Conservation (phyloP, 2,113 vertebrate genomes). For the Bufo gargarizans region DNA sequence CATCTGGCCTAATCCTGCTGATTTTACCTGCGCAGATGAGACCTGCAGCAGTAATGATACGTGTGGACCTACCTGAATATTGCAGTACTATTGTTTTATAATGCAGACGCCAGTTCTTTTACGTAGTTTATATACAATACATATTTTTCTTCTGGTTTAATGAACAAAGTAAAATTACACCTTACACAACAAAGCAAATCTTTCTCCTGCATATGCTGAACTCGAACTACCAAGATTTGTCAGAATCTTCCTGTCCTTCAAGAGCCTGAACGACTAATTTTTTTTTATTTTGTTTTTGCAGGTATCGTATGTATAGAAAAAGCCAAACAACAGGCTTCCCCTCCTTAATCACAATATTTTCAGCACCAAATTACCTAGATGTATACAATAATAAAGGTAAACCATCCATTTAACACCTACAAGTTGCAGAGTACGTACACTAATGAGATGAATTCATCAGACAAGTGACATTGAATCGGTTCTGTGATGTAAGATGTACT, state of each 20-base stretch:
- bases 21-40: too few relatives aligned
- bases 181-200: background rate
- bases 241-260: background rate
- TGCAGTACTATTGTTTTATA: too few relatives aligned
- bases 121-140: background rate
- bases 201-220: background rate
- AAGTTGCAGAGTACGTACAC: background rate
- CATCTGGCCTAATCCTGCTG: too few relatives aligned
- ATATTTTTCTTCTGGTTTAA: background rate
- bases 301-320: slow-evolving; percentile 99
- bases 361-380: slow-evolving; percentile 98
- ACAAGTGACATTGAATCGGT: background rate
- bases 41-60: too few relatives aligned
- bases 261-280: background rate
- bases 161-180: background rate
- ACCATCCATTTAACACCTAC: slow-evolving; percentile 3
- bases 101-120: background rate
- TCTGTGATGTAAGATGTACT: too few relatives aligned
- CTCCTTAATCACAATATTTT: slow-evolving; percentile 98
- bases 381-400: slow-evolving; percentile 99
- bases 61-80: too few relatives aligned
- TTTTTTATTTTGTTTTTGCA: slow-evolving; percentile 64
- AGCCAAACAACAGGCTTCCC: slow-evolving; percentile 99
- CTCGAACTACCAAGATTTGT: background rate
- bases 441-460: background rate